Base-by-base conservation (phyloP, 2,888 invertebrate species). In the Spodoptera picta region DNA sequence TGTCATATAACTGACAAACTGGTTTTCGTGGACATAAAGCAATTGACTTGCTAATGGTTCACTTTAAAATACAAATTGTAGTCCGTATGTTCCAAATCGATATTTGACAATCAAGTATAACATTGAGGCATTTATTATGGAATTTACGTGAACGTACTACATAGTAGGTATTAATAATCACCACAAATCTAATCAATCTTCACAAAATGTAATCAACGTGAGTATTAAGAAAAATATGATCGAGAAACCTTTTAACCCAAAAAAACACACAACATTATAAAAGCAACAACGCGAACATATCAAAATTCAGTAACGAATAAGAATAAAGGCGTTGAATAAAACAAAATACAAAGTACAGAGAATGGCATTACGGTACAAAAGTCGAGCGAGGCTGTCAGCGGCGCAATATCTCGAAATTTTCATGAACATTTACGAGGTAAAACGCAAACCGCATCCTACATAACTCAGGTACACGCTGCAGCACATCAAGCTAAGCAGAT, bases 371-470 rank as follows among this genome's bases (percentile, higher is more conserved):
- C 52, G 45, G 43, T 56, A 64, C 65, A 64, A 52, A 56, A 67
- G 68, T 52, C 44, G 27, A 2, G 46, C 55, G 44, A 63, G 58
- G 61, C 64, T 68, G 66, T 73, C 64, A 64, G 54, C 49, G 44
- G 41, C 27, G 47, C 52, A 52, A 76, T 72, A 57, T 45, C 52
- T 58, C 41, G 56, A 57, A 61, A 77, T 75, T 65, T 79, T 65
- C 75, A 68, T 65, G 60, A 65, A 60, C 62, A 69, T 75, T 73
- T 47, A 52, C 56, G 58, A 57, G 58, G 67, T 52, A 56, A 58
- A 58, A 79, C 65, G 64, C 65, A 49, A 53, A 55, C 62, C 54
- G 60, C 71, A 75, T 66, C 55, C 57, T 47, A 61, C 43, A 50
- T 49, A 46, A 50, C 58, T 49, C 62, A 64, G 67, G 67, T 60